phyloP scores from a whole-genome alignment of 2,888 invertebrate genomes.

The Spisula solida region DNA sequence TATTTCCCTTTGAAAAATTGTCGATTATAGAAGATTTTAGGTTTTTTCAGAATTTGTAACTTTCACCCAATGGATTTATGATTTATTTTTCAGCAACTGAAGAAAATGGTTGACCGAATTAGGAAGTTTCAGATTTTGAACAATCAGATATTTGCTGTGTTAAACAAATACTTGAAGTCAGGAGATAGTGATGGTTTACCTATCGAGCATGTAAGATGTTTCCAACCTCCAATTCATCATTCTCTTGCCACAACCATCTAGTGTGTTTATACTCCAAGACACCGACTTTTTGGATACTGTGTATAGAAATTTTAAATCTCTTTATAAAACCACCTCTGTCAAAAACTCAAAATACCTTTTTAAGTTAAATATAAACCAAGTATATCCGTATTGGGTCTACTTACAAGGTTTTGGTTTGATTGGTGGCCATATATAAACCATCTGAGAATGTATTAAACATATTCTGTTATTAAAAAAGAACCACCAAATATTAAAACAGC shows the following conservation, averaged over 20 bases:
- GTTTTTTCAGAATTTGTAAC: too few relatives aligned
- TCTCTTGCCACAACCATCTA: conserved; percentile 81
- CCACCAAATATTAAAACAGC: too few relatives aligned
- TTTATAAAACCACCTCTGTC: background rate
- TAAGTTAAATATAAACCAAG: too few relatives aligned
- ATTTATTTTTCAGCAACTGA: conserved; percentile 90
- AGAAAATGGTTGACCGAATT: conserved; percentile 98
- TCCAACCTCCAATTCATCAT: conserved; percentile 94
- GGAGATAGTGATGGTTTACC: conserved; percentile 92
- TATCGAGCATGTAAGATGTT: conserved; percentile 98
- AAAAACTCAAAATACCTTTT: too few relatives aligned
- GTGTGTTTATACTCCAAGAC: background rate
- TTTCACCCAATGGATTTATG: too few relatives aligned
- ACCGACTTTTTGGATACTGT: background rate
- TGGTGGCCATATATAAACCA: too few relatives aligned
- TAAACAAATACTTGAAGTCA: conserved; percentile 96
- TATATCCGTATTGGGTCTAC: too few relatives aligned
- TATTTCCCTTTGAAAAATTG: too few relatives aligned
- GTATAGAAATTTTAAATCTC: background rate
- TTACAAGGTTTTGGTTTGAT: too few relatives aligned
- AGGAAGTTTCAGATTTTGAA: conserved; percentile 99
- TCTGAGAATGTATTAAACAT: too few relatives aligned
- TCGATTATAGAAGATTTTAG: too few relatives aligned
- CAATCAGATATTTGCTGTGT: conserved; percentile 98
- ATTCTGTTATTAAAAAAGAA: too few relatives aligned